These are phyloP conservation scores for Ellobium chinense DNA, from an alignment of 2,888 invertebrate species.

Conservation along the genomic window DNA sequence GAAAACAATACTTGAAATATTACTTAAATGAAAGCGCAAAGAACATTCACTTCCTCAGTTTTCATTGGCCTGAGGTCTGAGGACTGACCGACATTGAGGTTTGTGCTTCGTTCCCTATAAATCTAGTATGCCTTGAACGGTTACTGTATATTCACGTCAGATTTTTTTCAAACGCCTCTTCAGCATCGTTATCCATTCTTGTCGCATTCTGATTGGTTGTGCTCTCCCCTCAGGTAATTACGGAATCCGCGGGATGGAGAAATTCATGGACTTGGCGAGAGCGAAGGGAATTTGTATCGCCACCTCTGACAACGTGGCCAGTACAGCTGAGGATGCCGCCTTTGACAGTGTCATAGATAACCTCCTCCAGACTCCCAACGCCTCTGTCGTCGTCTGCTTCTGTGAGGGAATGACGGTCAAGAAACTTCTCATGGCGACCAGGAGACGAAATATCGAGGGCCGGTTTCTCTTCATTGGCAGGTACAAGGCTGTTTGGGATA, in stretches of 20 bases:
- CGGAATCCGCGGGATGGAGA: conserved; percentile 87
- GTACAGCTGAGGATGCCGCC: conserved; percentile 82
- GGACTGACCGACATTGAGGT: too few species aligned
- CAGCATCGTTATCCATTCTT: neutral
- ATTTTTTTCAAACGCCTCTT: neutral
- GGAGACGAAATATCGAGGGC: conserved; percentile 82
- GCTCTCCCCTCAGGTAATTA: conserved; percentile 84
- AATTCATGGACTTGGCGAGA: conserved; percentile 86
- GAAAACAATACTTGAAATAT: too few species aligned
- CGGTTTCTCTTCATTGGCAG: conserved; percentile 85
- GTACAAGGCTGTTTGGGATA: too few species aligned
- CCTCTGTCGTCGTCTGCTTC: conserved; percentile 86
- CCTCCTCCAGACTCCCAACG: conserved; percentile 82
- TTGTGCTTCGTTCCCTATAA: too few species aligned
- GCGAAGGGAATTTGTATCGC: conserved; percentile 86
- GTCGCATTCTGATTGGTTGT: neutral
- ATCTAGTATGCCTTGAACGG: too few species aligned
- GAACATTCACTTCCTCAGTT: too few species aligned
- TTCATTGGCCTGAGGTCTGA: neutral
- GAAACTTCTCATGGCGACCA: conserved; percentile 83
- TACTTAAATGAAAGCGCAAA: too few species aligned
- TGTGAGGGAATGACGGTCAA: conserved; percentile 88
- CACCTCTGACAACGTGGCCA: conserved; percentile 84
- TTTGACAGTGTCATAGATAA: conserved; percentile 80
- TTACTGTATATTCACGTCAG: too few species aligned